Conservation (phyloP, 2,797 vertebrate genomes). For the Microcaecilia unicolor region DNA sequence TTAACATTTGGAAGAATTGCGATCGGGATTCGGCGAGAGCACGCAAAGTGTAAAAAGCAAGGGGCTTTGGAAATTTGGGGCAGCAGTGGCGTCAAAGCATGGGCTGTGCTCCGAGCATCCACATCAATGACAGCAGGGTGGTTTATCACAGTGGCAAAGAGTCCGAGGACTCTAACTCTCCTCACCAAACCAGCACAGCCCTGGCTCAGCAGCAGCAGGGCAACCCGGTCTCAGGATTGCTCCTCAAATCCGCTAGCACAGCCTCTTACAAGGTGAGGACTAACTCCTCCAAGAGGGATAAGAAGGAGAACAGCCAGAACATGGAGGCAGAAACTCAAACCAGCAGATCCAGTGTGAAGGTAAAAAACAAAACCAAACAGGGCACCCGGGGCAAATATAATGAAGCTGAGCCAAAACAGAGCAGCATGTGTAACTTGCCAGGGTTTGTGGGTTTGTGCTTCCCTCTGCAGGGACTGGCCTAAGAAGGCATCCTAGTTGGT, state of each 20-base stretch:
- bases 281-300: constrained; percentile 49
- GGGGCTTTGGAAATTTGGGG: no score
- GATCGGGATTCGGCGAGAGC: no score
- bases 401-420: no score
- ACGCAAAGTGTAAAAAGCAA: no score
- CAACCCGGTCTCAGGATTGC: constrained; percentile 78
- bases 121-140: constrained; percentile 82
- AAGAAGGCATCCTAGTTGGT: no score
- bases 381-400: no score
- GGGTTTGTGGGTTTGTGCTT: no score
- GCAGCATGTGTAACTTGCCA: no score
- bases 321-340: constrained; percentile 43
- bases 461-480: no score
- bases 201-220: constrained; percentile 69
- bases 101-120: constrained; percentile 98
- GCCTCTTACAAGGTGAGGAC: constrained; percentile 76
- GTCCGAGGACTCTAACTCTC: constrained; percentile 80
- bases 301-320: constrained; percentile 41
- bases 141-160: constrained; percentile 84
- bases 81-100: constrained; percentile 76
- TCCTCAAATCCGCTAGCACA: constrained; percentile 71
- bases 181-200: constrained; percentile 78
- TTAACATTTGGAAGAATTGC: no score
- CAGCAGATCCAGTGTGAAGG: constrained; percentile 43
- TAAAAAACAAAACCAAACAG: constrained; percentile 31